These are phyloP conservation scores for Plutomurus gul DNA, from an alignment of 1,140 invertebrate species.

Conservation along the genomic window DNA sequence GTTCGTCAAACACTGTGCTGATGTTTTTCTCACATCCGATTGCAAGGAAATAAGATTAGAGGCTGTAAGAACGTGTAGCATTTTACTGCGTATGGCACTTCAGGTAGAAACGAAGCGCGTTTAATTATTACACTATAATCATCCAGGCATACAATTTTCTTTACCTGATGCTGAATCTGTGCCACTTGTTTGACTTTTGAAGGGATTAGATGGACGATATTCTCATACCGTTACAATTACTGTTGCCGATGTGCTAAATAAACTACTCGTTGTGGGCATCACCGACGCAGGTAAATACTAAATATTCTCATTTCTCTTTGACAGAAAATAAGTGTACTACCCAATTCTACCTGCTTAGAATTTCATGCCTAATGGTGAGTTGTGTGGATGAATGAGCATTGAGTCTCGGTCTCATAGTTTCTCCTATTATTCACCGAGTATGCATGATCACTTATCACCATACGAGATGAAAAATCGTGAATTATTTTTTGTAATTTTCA, in stretches of 20 bases:
- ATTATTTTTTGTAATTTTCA: too few species aligned
- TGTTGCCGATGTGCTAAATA: constrained; percentile 86
- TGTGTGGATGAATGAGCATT: too few species aligned
- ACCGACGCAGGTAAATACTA: constrained; percentile 75
- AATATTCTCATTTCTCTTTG: not conserved
- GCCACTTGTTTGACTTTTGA: too few species aligned
- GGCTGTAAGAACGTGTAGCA: constrained; percentile 90
- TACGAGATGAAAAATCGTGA: too few species aligned
- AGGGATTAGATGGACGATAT: constrained; percentile 59
- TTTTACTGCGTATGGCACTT: constrained; percentile 80
- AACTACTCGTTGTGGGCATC: constrained; percentile 90
- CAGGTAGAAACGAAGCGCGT: not conserved
- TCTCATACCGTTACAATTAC: constrained; percentile 81
- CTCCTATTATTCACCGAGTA: too few species aligned
- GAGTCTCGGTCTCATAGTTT: too few species aligned
- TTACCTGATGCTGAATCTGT: too few species aligned
- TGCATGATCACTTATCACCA: too few species aligned
- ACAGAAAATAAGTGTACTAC: too few species aligned
- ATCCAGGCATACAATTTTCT: not conserved
- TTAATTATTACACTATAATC: not conserved
- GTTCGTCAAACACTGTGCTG: constrained; percentile 89
- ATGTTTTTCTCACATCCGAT: constrained; percentile 89
- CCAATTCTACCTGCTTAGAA: too few species aligned
- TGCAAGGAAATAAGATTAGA: constrained; percentile 90
- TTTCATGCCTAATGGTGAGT: too few species aligned